A percentile compares a stretch with the other conserved stretches of the same genome.
Conservation (phyloP, 1,140 invertebrate genomes). For the Centruroides vittatus region DNA sequence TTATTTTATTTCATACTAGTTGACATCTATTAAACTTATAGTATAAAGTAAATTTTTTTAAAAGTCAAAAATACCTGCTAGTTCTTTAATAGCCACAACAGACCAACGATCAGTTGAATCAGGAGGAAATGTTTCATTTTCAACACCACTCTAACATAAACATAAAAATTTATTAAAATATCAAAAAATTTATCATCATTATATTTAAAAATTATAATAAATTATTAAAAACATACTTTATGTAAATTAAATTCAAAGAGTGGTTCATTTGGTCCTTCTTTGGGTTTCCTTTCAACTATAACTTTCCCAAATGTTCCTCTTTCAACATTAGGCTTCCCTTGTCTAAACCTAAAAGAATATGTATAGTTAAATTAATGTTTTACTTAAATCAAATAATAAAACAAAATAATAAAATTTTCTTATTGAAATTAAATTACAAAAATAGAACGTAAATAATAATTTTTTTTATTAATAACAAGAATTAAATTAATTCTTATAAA, state of each 20-base stretch:
- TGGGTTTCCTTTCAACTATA: conserved; percentile 18
- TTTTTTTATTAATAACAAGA: too few relatives aligned
- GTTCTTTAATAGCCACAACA: conserved; percentile 20
- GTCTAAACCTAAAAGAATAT: conserved; percentile 18
- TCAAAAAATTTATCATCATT: too few relatives aligned
- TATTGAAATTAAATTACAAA: too few relatives aligned
- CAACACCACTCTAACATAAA: conserved; percentile 18
- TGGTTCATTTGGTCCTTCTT: conserved; percentile 14
- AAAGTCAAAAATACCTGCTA: conserved; percentile 13
- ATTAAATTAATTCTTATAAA: too few relatives aligned
- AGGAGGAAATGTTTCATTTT: conserved; percentile 17
- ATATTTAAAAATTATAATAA: too few relatives aligned
- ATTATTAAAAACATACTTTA: conserved; percentile 16
- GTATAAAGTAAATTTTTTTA: too few relatives aligned
- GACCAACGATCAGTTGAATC: conserved; percentile 20
- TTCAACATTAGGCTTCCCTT: conserved; percentile 15
- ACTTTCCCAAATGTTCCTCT: conserved; percentile 26
- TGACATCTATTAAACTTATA: too few relatives aligned
- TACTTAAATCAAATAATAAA: background rate
- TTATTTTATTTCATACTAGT: too few relatives aligned
- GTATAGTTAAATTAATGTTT: background rate
- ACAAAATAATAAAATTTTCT: too few relatives aligned
- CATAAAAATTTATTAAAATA: background rate
- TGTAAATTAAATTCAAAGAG: conserved; percentile 26
- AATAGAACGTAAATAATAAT: too few relatives aligned